Evolutionary conservation across 2,797 vertebrate genomes (phyloP).

Genomic region (Acrossocheilus wenchowensis): DNA sequence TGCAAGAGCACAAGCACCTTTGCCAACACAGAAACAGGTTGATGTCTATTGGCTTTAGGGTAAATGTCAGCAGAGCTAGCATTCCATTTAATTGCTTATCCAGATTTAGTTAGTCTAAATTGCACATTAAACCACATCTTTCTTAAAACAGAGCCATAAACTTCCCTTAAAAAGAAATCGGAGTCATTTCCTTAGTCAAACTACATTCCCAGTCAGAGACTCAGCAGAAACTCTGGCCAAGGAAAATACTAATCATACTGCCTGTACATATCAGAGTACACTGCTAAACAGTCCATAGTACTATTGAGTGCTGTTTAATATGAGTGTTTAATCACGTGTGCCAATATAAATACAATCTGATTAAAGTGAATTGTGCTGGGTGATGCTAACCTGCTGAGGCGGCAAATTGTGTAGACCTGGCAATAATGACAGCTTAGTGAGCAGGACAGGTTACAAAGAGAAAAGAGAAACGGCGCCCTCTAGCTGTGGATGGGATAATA

Average conservation of each 20-base stretch:
- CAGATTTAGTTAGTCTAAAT: conserved; percentile 2
- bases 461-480: conserved; percentile 4
- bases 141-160: neutral
- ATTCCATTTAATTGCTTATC: neutral
- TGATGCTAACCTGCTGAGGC: conserved; percentile 9
- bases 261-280: neutral
- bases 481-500: neutral
- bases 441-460: neutral
- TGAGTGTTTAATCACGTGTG: conserved; percentile 28
- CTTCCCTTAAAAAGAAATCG: neutral
- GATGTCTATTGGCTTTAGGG: neutral
- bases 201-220: conserved; percentile 16
- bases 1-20: neutral
- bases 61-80: neutral
- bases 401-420: neutral
- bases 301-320: neutral
- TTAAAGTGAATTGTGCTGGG: conserved; percentile 26
- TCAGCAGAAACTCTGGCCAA: neutral
- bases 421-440: neutral
- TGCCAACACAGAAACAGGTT: neutral
- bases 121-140: neutral
- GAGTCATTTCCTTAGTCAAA: conserved; percentile 13
- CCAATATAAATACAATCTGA: conserved; percentile 46
- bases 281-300: conserved; percentile 3
- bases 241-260: conserved; percentile 3